phyloP scores from a whole-genome alignment of 2,888 invertebrate species.

The Teinopalpus imperialis region DNA sequence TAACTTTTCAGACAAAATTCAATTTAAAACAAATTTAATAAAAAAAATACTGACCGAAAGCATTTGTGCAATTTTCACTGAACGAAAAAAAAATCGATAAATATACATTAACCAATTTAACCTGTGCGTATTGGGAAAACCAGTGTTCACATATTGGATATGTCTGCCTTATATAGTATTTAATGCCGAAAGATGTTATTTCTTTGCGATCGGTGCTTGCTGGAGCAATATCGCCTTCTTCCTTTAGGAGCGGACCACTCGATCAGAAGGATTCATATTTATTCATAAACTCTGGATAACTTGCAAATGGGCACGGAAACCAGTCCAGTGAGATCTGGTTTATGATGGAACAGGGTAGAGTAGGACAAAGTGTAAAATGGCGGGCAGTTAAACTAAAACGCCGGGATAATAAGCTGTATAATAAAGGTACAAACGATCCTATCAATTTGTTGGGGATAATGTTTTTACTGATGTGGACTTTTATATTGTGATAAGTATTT shows the following conservation, averaged over 20 bases:
- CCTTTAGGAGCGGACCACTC: constrained; percentile 22
- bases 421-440: background rate
- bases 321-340: constrained; percentile 40
- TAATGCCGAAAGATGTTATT: constrained; percentile 24
- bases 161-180: constrained; percentile 22
- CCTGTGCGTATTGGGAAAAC: constrained; percentile 17
- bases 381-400: constrained; percentile 18
- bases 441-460: constrained; percentile 6
- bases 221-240: constrained; percentile 25
- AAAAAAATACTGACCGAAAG: background rate
- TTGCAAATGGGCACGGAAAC: constrained; percentile 41
- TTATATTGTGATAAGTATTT: constrained; percentile 10
- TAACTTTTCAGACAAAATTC: background rate
- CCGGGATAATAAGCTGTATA: constrained; percentile 5
- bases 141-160: constrained; percentile 18
- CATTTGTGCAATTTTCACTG: constrained; percentile 11
- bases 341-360: constrained; percentile 29
- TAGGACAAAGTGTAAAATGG: constrained; percentile 37
- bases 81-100: constrained; percentile 24
- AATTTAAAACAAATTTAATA: constrained; percentile 11
- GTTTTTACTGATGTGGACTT: background rate
- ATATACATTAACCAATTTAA: constrained; percentile 35
- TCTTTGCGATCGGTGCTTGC: constrained; percentile 17
- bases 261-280: constrained; percentile 26
- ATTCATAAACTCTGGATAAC: constrained; percentile 34